Base-by-base conservation (phyloP, 2,888 invertebrate species). In the Sinodicranocentrus sp. region DNA sequence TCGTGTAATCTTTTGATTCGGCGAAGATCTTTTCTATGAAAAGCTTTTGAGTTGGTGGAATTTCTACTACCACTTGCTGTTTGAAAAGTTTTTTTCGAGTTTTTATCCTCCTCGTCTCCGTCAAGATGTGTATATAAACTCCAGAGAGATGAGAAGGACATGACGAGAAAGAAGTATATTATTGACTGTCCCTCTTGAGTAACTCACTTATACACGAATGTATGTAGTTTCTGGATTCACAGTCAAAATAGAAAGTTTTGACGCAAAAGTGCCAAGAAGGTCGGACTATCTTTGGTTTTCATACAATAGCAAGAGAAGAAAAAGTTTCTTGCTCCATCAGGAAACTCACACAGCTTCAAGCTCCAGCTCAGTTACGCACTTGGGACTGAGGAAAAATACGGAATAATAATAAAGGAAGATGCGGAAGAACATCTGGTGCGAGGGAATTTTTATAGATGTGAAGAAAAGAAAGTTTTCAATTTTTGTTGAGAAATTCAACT, bases 281-380 rank as follows among this genome's bases (percentile, higher is more conserved):
- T 33, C 13, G 48, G 26, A 10, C 28, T 70, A 70, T 70, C 70
- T 26, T 52, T 2, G 21, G 17, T 33, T 70, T 54, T 28, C 54
- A 54, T 28, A 70, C 68, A 68, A 25, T 23, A 61, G 8, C 3
- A 13, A 17, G 10, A 43, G 21, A 44, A 67, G n/a, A 52, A 70
- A 70, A 70, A 70, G 19, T 52, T 70, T 70, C 28, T n/a, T 52
- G 52, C 23, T 19, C 57, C 21, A 33, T 54, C 48, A 26, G 44
- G 67, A 43, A 48, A 17, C 48, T 44, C 48, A 26, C 48, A 15
- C 48, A 52, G n/a, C n/a, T n/a, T n/a, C n/a, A n/a, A n/a, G n/a
- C n/a, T n/a, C n/a, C n/a, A n/a, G 54, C 70, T 54, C 70, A 54
- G 52, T 54, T 70, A 70, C 70, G 70, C 70, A 70, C 70, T 15